Conservation (phyloP, 2,113 vertebrate species). For the Planiliza haematocheilus region DNA sequence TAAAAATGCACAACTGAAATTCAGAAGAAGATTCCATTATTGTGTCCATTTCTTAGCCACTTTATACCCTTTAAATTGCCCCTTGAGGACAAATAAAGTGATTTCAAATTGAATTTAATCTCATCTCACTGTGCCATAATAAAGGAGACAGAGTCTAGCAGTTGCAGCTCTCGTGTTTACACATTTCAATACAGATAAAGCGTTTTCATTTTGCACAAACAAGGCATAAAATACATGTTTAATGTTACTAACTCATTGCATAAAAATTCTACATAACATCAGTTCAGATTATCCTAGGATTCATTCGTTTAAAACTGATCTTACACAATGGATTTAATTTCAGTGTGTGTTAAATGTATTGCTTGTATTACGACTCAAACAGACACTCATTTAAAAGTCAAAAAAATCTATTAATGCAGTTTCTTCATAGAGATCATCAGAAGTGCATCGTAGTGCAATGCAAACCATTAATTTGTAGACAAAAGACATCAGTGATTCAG, state of each 20-base stretch:
- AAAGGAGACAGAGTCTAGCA: slow-evolving; percentile 21
- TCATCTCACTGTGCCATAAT: too few relatives aligned
- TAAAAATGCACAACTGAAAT: too few relatives aligned
- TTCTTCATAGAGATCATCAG: slow-evolving; percentile 3
- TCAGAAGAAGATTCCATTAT: too few relatives aligned
- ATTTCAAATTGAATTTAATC: too few relatives aligned
- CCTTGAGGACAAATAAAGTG: too few relatives aligned
- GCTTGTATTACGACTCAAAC: slow-evolving; percentile 7
- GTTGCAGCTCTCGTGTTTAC: slow-evolving; percentile 53
- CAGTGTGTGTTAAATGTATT: slow-evolving; percentile 35
- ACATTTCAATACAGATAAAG: slow-evolving; percentile 28
- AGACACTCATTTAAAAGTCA: slow-evolving; percentile 6
- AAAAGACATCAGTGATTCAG: background rate
- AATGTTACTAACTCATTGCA: slow-evolving; percentile 21
- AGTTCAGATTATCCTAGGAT: slow-evolving; percentile 6
- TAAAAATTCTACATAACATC: slow-evolving; percentile 12
- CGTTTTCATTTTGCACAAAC: slow-evolving; percentile 38
- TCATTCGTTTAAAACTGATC: slow-evolving; percentile 18
- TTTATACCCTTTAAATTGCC: too few relatives aligned
- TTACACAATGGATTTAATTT: slow-evolving; percentile 10
- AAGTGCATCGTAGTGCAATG: slow-evolving; percentile 31
- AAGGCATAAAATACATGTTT: slow-evolving; percentile 41
- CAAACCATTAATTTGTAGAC: background rate
- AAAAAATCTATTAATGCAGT: background rate
- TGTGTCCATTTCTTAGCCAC: too few relatives aligned